A percentile compares a stretch with the other conserved stretches of the same genome.
phyloP scores from a whole-genome alignment of 2,888 invertebrate genomes.

The Litoditis marina region DNA sequence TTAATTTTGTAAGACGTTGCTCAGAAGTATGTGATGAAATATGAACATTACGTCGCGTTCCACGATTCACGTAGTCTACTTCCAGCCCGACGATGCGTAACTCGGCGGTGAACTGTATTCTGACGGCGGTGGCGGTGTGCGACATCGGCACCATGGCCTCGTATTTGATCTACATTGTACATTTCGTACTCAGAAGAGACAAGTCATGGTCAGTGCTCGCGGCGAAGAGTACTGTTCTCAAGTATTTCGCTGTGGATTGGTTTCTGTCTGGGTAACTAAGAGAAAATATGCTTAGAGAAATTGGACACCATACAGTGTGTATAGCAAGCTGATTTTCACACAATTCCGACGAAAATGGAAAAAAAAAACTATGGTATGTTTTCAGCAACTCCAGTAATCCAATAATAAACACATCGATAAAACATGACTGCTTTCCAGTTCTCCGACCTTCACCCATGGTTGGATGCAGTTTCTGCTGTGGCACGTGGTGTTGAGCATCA shows the following conservation, averaged over 20 bases:
- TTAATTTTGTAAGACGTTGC: too few species aligned
- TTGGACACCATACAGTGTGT: too few species aligned
- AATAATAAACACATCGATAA: background rate
- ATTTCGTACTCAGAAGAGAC: slow-evolving; percentile 47
- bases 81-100: slow-evolving; percentile 41
- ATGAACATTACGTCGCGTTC: slow-evolving; percentile 5
- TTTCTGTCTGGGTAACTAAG: background rate
- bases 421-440: slow-evolving; percentile 25
- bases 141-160: slow-evolving; percentile 57
- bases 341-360: too few species aligned
- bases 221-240: background rate
- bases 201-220: slow-evolving; percentile 28
- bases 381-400: too few species aligned
- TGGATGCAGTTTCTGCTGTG: slow-evolving; percentile 56
- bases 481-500: slow-evolving; percentile 55
- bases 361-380: too few species aligned
- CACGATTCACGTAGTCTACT: slow-evolving; percentile 17
- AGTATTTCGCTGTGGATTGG: background rate
- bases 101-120: slow-evolving; percentile 52
- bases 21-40: background rate
- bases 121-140: slow-evolving; percentile 57
- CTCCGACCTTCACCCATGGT: slow-evolving; percentile 47
- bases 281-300: too few species aligned
- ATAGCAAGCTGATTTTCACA: too few species aligned
- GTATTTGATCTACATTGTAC: slow-evolving; percentile 55